A percentile compares a stretch with the other conserved stretches of the same genome.
phyloP scores from a whole-genome alignment of 1,140 invertebrate genomes.

The Brachionus manjavacas region DNA sequence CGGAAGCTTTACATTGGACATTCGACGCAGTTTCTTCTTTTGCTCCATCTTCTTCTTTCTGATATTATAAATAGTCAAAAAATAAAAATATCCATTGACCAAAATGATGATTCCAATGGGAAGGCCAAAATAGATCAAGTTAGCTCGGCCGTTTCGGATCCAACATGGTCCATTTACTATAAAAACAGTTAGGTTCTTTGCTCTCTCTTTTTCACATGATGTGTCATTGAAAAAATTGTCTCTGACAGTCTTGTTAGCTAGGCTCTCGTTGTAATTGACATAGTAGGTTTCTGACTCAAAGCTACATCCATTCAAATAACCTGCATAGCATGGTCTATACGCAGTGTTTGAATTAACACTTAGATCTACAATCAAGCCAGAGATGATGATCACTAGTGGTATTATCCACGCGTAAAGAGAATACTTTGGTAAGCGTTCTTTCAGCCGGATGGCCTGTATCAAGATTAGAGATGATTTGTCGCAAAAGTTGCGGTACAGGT shows the following conservation, averaged over 20 bases:
- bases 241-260: neutral
- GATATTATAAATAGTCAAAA: constrained; percentile 59
- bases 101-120: constrained; percentile 54
- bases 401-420: constrained; percentile 61
- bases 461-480: constrained; percentile 55
- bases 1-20: constrained; percentile 29
- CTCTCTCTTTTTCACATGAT: neutral
- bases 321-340: constrained; percentile 4
- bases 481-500: constrained; percentile 65
- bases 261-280: neutral
- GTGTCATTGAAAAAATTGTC: neutral
- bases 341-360: constrained; percentile 50
- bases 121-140: constrained; percentile 53
- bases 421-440: constrained; percentile 58
- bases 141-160: constrained; percentile 53
- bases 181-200: neutral
- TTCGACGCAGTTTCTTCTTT: constrained; percentile 40
- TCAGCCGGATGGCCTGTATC: constrained; percentile 52
- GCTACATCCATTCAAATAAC: constrained; percentile 46
- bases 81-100: constrained; percentile 53
- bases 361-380: constrained; percentile 59
- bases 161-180: constrained; percentile 57
- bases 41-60: constrained; percentile 50
- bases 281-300: neutral
- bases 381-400: constrained; percentile 58